Conservation (phyloP, 2,797 vertebrate genomes). For the Natrix natrix region DNA sequence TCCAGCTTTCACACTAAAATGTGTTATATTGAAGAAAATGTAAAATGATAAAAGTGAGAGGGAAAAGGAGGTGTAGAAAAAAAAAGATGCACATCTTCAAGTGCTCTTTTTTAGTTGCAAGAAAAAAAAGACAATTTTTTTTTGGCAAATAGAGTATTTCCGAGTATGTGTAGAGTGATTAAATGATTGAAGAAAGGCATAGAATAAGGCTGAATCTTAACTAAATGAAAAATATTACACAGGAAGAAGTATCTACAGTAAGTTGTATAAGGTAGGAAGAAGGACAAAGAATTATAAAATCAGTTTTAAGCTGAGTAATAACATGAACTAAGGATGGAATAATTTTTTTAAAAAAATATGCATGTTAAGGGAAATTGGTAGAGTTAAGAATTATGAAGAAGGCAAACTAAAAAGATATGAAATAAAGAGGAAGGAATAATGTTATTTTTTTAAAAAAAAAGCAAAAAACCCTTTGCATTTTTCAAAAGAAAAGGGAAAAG, state of each 20-base stretch:
- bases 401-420: neutral
- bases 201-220: neutral
- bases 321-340: neutral
- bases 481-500: neutral
- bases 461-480: neutral
- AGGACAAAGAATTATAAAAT: neutral
- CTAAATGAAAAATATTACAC: neutral
- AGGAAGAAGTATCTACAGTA: neutral
- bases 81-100: neutral
- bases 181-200: neutral
- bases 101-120: neutral
- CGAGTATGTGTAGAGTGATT: neutral
- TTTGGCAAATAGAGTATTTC: neutral
- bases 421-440: neutral
- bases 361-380: neutral
- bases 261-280: neutral
- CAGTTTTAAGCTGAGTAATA: neutral
- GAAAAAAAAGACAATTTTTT: neutral
- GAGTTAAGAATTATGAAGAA: neutral
- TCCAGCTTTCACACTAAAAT: neutral
- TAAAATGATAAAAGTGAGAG: neutral
- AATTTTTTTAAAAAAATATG: neutral
- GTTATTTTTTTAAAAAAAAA: neutral
- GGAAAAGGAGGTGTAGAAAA: neutral
- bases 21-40: neutral